Evolutionary conservation across 2,797 vertebrate genomes (phyloP).

Genomic region (Platalea minor): DNA sequence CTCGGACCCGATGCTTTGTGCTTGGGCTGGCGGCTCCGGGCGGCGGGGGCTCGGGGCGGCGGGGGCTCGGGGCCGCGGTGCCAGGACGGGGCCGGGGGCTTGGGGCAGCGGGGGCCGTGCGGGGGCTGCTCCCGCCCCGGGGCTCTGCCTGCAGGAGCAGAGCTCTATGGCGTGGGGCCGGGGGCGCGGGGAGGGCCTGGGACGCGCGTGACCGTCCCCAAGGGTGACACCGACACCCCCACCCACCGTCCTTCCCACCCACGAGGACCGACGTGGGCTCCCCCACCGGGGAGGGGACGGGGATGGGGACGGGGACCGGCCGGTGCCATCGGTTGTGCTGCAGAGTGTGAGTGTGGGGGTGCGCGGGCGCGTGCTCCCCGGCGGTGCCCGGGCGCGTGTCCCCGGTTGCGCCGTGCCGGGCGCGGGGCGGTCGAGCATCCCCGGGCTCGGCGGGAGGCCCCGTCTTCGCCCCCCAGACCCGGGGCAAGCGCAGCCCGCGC

Average conservation of each 20-base stretch:
- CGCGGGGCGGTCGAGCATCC: neutral
- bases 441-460: neutral
- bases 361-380: neutral
- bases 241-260: neutral
- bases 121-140: neutral
- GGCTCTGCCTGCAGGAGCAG: neutral
- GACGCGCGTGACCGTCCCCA: neutral
- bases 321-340: neutral
- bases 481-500: neutral
- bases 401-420: neutral
- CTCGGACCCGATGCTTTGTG: slow-evolving; percentile 35
- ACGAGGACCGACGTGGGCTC: neutral
- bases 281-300: neutral
- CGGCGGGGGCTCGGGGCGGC: neutral
- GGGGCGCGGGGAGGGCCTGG: neutral
- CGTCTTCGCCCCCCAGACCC: neutral
- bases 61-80: neutral
- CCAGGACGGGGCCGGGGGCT: too few species aligned
- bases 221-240: neutral
- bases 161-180: neutral
- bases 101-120: neutral
- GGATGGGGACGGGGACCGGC: neutral
- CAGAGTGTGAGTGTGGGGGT: neutral
- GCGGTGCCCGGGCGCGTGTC: neutral
- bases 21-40: slow-evolving; percentile 10